Evolutionary conservation across 2,797 vertebrate species (phyloP), one percentile per base, ranked within the genome.

Genomic region (Danio tinwini): DNA sequence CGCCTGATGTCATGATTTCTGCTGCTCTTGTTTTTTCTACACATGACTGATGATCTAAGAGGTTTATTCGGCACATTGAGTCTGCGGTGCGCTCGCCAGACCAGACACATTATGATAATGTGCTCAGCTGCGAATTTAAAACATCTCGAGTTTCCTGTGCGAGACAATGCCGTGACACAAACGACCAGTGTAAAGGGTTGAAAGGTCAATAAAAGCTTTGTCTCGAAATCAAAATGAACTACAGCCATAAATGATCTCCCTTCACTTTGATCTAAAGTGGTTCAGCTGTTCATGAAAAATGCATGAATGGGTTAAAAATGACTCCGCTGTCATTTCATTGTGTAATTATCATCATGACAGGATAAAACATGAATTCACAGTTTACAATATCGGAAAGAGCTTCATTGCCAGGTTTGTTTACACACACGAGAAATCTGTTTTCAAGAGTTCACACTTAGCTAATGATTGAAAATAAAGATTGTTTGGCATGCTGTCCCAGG

Each of bases 1-100:
- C 62, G 50, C 65, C 49, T 49, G 63, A 68, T 55, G 49, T 63
- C 29, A 71, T 68, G n/a, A n/a, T 37, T 63, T 76, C 61, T 76
- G 71, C 39, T 68, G 39, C 29, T 13, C 58, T 59, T 14, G 21
- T 61, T 68, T 56, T 56, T n/a, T n/a, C 14, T 39, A 58, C 69
- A 78, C 68, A 55, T 77, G 81, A 52, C 49, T 64, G 74, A 77
- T 82, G 77, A 74, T 63, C 49, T 77, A 74, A 78, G 81, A 85
- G 58, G 50, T 69, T 74, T 82, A 82, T 70, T 74, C 56, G 63
- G 76, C 69, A 79, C 68, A 79, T 12, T 6, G 47, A 61, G 47
- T 53, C 56, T 82, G 56, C 59, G 8, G 50, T 76, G 45, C 64
- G 42, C 61, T 72, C 67, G 61, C 56, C 53, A 82, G 82, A 82